Evolutionary conservation across 2,113 vertebrate genomes (phyloP), one percentile per base, ranked within the genome.

Genomic region (Neogale vison): DNA sequence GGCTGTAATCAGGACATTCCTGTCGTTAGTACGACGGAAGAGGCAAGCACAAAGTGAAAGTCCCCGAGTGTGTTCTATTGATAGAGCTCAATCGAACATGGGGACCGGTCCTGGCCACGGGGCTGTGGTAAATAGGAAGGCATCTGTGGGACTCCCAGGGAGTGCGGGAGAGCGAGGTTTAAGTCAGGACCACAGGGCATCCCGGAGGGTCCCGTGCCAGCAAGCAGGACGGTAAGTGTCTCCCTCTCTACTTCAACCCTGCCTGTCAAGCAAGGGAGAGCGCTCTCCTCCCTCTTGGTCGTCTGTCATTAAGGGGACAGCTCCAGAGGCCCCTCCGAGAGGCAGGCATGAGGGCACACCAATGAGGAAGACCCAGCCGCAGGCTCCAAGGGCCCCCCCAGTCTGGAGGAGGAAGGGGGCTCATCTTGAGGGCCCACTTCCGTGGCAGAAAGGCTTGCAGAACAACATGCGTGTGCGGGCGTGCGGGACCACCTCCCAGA

Each of bases 1-100:
- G 57, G 55, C 69, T 76, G 6, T 59, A 80, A 92, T 90, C 97
- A 98, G 81, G 87, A 95, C 63, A 85, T 61, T 84, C 26, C 6
- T 18, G 63, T 95, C 7, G 9, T 74, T 86, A 94, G 77, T 45
- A n/a, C 79, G 31, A 80, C 65, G 65, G 76, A 81, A 61, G 92
- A 80, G 84, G 24, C 84, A 42, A 95, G 77, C 67, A 83, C 42
- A 52, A 88, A 90, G 69, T 55, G 34, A 90, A 95, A 59, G 55
- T 74, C 47, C 59, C 21, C 10, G 12, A 91, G 74, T 76, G 36
- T 50, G 90, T 26, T 97, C 69, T 96, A 74, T 63, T 57, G 90
- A 82, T 42, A 83, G 79, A 88, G 67, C 50, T 83, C 47, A 88
- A 89, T 45, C 3, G 8, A 93, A 77, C 42, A 17, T 55, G 71